Base-by-base conservation (phyloP, 2,888 invertebrate genomes). In the Habroteleia sp. region DNA sequence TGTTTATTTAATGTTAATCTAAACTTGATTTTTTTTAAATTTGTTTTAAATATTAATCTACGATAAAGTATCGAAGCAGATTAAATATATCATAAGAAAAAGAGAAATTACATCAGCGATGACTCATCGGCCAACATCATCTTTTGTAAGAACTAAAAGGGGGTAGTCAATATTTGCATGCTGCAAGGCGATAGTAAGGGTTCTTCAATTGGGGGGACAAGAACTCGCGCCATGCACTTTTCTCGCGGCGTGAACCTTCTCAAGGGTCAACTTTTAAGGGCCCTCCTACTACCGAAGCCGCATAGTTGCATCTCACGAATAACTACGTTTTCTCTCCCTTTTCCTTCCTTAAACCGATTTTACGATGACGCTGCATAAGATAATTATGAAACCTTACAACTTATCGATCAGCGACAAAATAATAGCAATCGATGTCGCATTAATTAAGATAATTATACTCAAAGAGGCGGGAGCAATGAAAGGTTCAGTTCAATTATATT, bases 91-190 rank as follows among this genome's bases (percentile, higher is more conserved):
- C 2, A 3, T 20, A 14, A 10, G 17, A 17, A 23, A 1, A 7
- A 25, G 25, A 37, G 16, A 52, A 60, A 66, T 73, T 25, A 11
- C 44, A 56, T 63, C 29, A 52, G 48, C 6, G 13, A 41, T 27
- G 31, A 44, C 44, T 54, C 54, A 39, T 62, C 41, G 54, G 16
- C 16, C 52, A 41, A 31, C 62, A 16, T 71, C 29, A 41, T 69
- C 46, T 62, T 54, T 42, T 20, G 39, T 16, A 44, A 46, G 66
- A 74, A 77, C 65, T 66, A 71, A 74, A 77, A 72, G 46, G 65
- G 56, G 48, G 79, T 76, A 83, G 87, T 87, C 87, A 87, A 87
- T 87, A 87, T 87, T 87, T 87, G 85, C 83, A 85, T 84, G 86
- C 84, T 80, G 81, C 82, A 68, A 81, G 85, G 81, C 76, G 81